Conservation (phyloP, 2,888 invertebrate genomes). For the Schizaphis graminum region DNA sequence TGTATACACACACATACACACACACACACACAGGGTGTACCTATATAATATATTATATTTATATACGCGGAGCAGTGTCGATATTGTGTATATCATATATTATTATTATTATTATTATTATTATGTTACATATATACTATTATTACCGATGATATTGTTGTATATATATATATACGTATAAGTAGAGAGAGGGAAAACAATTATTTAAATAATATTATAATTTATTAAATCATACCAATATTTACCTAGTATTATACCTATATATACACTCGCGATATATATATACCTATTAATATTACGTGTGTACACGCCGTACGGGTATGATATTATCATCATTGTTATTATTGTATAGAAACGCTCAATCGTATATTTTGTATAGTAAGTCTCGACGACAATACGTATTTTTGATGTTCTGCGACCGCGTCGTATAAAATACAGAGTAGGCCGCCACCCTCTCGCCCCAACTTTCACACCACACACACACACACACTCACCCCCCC, state of each 20-base stretch:
- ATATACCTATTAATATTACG: not conserved
- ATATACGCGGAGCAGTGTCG: not conserved
- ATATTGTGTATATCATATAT: not conserved
- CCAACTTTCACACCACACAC: not conserved
- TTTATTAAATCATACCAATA: not conserved
- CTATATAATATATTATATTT: not conserved
- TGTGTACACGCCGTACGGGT: not conserved
- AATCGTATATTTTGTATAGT: not conserved
- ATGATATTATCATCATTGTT: not conserved
- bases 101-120: no score
- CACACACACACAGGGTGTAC: conserved; percentile 24
- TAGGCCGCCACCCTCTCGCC: not conserved
- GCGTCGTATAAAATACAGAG: not conserved
- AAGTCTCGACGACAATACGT: not conserved
- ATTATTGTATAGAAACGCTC: not conserved
- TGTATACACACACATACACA: not conserved
- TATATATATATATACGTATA: not conserved
- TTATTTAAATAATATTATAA: not conserved
- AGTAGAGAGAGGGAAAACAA: not conserved
- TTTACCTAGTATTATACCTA: not conserved
- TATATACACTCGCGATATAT: not conserved
- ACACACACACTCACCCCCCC: not conserved
- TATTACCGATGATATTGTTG: not conserved
- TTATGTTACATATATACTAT: not conserved
- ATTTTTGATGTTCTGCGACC: not conserved